These are phyloP conservation scores for Haliclona indistincta DNA, from an alignment of 37 sponge, comb jelly and placozoan species.

Conservation along the genomic window DNA sequence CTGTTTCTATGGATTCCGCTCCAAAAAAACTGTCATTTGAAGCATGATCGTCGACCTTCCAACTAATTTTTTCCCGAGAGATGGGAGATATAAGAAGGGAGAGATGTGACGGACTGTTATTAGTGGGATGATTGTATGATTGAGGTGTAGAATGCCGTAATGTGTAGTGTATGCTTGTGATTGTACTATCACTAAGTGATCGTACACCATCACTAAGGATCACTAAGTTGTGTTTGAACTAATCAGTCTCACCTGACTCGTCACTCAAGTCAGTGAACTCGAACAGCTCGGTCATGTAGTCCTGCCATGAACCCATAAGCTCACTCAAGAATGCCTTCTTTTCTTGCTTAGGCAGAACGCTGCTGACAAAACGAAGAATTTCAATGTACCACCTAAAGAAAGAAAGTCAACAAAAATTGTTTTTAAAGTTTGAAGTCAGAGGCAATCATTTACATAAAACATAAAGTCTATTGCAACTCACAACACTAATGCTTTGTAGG, in stretches of 20 bases:
- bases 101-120: too few relatives aligned
- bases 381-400: slow-evolving; percentile 31
- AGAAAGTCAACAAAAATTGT: neutral
- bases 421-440: neutral
- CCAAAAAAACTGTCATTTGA: too few relatives aligned
- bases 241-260: slow-evolving; percentile 15
- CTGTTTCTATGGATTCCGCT: too few relatives aligned
- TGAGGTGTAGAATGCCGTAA: too few relatives aligned
- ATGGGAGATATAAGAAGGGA: too few relatives aligned
- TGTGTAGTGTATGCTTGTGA: too few relatives aligned
- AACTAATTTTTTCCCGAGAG: too few relatives aligned
- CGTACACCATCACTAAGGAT: too few relatives aligned
- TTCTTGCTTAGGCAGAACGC: slow-evolving; percentile 23
- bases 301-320: slow-evolving; percentile 30
- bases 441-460: neutral
- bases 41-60: too few relatives aligned
- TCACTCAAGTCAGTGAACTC: slow-evolving; percentile 32
- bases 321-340: slow-evolving; percentile 5
- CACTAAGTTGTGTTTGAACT: too few relatives aligned
- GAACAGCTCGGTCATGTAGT: slow-evolving; percentile 46
- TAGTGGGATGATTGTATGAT: too few relatives aligned
- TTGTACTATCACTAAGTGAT: too few relatives aligned
- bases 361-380: slow-evolving; percentile 2
- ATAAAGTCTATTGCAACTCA: neutral
- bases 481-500: neutral